phyloP scores from a whole-genome alignment of 2,113 vertebrate species.

The Amblyopsis rosae region DNA sequence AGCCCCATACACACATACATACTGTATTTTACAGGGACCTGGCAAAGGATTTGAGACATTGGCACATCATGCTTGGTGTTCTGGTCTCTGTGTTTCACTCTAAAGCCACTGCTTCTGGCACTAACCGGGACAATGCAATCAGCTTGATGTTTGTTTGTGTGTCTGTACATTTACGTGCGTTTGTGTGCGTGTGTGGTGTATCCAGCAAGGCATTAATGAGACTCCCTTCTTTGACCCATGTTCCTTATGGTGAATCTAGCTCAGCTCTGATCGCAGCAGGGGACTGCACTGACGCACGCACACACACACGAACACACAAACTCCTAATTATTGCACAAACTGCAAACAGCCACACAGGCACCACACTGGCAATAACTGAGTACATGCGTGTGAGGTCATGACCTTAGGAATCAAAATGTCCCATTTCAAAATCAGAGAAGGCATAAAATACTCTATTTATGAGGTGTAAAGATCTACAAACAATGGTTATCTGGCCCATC shows the following conservation, averaged over 20 bases:
- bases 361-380: neutral
- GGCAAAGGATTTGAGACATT: too few species aligned
- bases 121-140: too few species aligned
- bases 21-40: neutral
- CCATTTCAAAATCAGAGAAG: neutral
- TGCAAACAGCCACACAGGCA: constrained; percentile 14
- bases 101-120: too few species aligned
- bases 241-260: constrained; percentile 37
- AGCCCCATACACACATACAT: constrained; percentile 13
- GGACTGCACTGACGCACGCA: constrained; percentile 10
- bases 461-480: neutral
- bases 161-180: neutral
- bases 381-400: neutral
- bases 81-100: too few species aligned
- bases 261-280: constrained; percentile 18
- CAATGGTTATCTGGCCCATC: neutral
- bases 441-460: neutral
- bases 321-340: neutral
- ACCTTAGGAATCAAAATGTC: neutral
- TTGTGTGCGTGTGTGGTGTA: neutral
- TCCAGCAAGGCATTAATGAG: constrained; percentile 41
- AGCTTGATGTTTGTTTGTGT: neutral
- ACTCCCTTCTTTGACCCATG: constrained; percentile 31
- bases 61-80: too few species aligned
- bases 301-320: constrained; percentile 9